Evolutionary conservation across 2,888 invertebrate species (phyloP).

Genomic region (Achlya flavicornis): DNA sequence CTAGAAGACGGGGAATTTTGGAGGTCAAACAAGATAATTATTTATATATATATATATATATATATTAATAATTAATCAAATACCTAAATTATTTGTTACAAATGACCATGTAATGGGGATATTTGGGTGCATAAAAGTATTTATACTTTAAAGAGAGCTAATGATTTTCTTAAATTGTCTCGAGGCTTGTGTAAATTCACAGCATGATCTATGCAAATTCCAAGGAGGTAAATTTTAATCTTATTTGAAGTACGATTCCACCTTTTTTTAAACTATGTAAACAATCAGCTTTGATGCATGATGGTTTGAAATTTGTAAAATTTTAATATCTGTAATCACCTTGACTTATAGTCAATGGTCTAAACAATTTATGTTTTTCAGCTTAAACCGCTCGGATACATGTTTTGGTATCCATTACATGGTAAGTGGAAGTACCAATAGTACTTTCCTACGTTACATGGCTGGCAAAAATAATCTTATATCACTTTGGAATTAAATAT

Average conservation of each 20-base stretch:
- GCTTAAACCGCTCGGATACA: constrained; percentile 79
- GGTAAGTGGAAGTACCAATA: constrained; percentile 80
- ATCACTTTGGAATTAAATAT: not conserved
- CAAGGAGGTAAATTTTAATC: not conserved
- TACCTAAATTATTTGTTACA: not conserved
- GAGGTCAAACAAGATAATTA: constrained; percentile 2
- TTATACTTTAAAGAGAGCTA: not conserved
- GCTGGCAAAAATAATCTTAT: constrained; percentile 49
- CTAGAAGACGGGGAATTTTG: not conserved
- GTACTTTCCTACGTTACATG: constrained; percentile 72
- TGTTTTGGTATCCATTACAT: constrained; percentile 76
- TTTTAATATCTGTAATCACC: constrained; percentile 30
- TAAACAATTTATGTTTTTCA: constrained; percentile 81
- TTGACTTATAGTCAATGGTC: constrained; percentile 57
- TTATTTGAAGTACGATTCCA: too few relatives aligned
- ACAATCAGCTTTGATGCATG: constrained; percentile 39
- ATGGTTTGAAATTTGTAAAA: constrained; percentile 35
- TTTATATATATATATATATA: not conserved
- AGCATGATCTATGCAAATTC: not conserved
- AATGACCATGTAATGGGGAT: not conserved
- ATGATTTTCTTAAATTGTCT: too few relatives aligned
- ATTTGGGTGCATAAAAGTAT: not conserved
- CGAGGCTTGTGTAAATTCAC: not conserved
- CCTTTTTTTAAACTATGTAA: not conserved
- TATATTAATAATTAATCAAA: not conserved